Evolutionary conservation across 2,797 vertebrate genomes (phyloP).

Genomic region (Erethizon dorsatum): DNA sequence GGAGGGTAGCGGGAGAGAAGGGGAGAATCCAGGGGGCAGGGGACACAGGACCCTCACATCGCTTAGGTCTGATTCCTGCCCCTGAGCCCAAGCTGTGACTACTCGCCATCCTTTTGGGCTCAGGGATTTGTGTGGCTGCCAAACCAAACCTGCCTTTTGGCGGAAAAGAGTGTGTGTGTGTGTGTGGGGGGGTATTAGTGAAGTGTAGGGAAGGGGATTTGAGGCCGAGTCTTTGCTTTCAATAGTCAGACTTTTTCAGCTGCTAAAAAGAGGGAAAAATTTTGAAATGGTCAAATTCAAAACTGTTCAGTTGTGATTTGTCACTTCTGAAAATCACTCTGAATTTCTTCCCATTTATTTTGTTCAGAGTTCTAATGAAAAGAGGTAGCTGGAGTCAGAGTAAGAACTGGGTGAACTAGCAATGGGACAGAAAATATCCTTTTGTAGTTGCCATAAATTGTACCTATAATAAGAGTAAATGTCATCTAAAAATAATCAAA

Average conservation of each 20-base stretch:
- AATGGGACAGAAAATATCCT: neutral
- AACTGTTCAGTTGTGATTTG: neutral
- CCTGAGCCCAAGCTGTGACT: slow-evolving; percentile 24
- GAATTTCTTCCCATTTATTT: neutral
- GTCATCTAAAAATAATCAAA: slow-evolving; percentile 3
- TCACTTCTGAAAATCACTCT: slow-evolving; percentile 30
- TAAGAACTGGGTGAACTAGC: neutral
- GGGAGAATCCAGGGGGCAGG: neutral
- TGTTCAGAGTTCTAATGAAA: neutral
- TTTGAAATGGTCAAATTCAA: slow-evolving; percentile 3
- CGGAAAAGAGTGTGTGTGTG: neutral
- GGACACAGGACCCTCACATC: neutral
- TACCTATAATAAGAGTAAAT: slow-evolving; percentile 24
- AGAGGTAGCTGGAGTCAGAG: neutral
- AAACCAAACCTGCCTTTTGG: neutral
- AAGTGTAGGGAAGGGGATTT: neutral
- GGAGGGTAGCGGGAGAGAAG: neutral
- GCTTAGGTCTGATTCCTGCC: neutral
- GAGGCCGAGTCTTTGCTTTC: neutral
- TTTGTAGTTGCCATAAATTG: slow-evolving; percentile 26
- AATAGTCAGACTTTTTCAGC: neutral
- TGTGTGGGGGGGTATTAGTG: neutral
- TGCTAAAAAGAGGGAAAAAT: slow-evolving; percentile 36
- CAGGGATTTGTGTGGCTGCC: neutral
- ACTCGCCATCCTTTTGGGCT: slow-evolving; percentile 35